These are phyloP conservation scores for Apogon hyalosoma DNA, from an alignment of 2,797 vertebrate genomes.

Conservation along the genomic window DNA sequence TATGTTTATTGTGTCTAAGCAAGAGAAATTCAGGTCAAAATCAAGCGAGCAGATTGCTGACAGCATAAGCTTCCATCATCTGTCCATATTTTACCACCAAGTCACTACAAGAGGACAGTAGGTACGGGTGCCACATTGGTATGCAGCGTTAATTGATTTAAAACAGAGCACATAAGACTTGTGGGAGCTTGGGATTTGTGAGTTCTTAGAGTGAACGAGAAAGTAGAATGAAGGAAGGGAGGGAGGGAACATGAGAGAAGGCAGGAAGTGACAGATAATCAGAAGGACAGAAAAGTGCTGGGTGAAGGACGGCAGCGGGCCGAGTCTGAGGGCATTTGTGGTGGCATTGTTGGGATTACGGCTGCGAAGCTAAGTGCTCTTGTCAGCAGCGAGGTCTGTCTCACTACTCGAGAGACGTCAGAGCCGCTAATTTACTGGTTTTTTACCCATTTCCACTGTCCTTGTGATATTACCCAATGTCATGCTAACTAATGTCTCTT, in stretches of 20 bases:
- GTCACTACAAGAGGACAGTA: conserved; percentile 30
- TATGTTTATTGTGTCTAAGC: not conserved
- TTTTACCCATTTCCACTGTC: conserved; percentile 34
- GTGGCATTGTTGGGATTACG: conserved; percentile 37
- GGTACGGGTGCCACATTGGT: conserved; percentile 15
- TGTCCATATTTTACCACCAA: conserved; percentile 38
- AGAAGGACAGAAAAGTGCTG: conserved; percentile 15
- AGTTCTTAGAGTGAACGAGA: conserved; percentile 8
- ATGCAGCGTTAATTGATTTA: conserved; percentile 60
- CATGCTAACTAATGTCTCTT: conserved; percentile 26
- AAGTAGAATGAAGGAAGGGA: not conserved
- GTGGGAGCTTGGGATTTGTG: conserved; percentile 19
- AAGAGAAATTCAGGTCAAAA: conserved; percentile 2
- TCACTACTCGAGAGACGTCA: conserved; percentile 23
- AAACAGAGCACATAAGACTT: conserved; percentile 36
- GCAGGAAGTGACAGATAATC: conserved; percentile 30
- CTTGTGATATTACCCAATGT: conserved; percentile 40
- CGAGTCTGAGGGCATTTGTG: not conserved
- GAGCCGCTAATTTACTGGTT: conserved; percentile 40
- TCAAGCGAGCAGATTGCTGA: conserved; percentile 17
- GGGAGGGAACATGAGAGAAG: not conserved
- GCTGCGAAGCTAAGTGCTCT: conserved; percentile 44
- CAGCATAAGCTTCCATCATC: conserved; percentile 13
- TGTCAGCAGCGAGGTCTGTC: conserved; percentile 29
- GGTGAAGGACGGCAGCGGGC: conserved; percentile 5